Conservation (phyloP, 2,113 vertebrate species). For the Tauraco erythrolophus region DNA sequence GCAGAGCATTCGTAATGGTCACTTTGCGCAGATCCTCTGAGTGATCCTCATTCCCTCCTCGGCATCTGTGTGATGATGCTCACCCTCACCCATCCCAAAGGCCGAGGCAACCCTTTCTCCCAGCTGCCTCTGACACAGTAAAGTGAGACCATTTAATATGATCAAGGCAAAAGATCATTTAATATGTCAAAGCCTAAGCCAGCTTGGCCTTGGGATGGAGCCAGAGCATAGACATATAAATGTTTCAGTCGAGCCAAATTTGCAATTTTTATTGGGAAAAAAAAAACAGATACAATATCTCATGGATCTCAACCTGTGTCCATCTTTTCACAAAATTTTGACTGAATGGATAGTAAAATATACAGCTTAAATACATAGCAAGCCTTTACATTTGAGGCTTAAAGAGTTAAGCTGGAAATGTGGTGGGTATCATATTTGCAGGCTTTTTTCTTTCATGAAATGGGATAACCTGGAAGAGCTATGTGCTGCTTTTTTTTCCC, state of each 20-base stretch:
- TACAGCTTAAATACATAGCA: neutral
- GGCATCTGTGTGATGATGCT: neutral
- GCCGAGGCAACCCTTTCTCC: neutral
- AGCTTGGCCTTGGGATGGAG: neutral
- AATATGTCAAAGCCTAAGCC: neutral
- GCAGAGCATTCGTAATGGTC: neutral
- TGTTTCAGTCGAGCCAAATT: neutral
- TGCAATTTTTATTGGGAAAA: neutral
- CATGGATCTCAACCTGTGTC: neutral
- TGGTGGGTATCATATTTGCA: neutral
- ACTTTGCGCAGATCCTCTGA: neutral
- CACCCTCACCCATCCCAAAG: neutral
- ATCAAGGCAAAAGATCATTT: neutral
- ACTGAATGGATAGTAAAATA: neutral
- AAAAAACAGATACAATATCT: neutral
- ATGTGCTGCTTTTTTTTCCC: fast-evolving
- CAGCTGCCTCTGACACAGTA: neutral
- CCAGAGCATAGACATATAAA: neutral
- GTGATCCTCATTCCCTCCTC: neutral
- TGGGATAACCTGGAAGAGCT: neutral
- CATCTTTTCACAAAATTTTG: neutral
- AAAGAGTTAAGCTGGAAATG: neutral
- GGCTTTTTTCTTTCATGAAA: neutral
- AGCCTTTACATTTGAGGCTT: neutral
- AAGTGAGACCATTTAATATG: neutral